Conservation (phyloP, 1,140 invertebrate species). For the Acromyrmex heyeri region DNA sequence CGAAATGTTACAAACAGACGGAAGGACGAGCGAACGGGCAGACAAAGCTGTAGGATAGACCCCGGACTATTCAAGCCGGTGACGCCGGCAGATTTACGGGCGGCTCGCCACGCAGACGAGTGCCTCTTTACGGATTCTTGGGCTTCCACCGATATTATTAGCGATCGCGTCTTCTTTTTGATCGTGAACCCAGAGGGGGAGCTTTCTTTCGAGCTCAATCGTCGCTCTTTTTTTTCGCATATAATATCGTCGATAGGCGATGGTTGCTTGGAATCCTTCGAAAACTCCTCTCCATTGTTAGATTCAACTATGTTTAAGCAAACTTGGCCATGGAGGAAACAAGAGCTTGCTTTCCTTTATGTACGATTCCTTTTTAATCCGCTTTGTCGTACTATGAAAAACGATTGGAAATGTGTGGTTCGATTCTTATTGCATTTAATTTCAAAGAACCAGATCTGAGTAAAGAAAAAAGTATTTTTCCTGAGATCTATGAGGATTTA, state of each 20-base stretch:
- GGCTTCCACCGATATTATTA: conserved; percentile 86
- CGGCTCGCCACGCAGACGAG: conserved; percentile 83
- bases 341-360: conserved; percentile 67
- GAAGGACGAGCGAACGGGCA: conserved; percentile 65
- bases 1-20: conserved; percentile 41
- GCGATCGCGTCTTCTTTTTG: conserved; percentile 85
- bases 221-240: conserved; percentile 63
- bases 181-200: conserved; percentile 76
- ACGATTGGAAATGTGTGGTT: neutral
- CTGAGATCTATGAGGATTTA: neutral
- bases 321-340: conserved; percentile 37
- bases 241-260: conserved; percentile 81
- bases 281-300: conserved; percentile 71
- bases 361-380: conserved; percentile 46
- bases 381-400: neutral
- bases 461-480: neutral
- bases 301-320: conserved; percentile 60
- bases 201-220: conserved; percentile 68
- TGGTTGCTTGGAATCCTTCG: conserved; percentile 73
- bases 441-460: neutral
- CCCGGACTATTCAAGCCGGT: conserved; percentile 79
- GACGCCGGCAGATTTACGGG: conserved; percentile 85
- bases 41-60: conserved; percentile 68
- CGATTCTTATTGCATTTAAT: conserved; percentile 1
- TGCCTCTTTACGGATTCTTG: conserved; percentile 84